Evolutionary conservation across 2,113 vertebrate species (phyloP), one percentile per base, ranked within the genome.

Genomic region (Crotalus horridus): DNA sequence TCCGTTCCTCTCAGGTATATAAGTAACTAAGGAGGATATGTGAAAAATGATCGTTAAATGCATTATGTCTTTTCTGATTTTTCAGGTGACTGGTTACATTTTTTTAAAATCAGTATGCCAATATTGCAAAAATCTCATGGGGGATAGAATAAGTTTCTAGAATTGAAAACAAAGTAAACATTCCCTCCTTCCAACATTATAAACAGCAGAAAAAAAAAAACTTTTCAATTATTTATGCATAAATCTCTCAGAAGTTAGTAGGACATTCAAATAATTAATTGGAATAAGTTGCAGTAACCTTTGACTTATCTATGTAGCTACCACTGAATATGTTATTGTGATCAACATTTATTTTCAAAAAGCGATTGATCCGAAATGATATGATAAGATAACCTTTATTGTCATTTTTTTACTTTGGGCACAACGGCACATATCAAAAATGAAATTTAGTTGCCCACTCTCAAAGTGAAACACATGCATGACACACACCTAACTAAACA

Each of bases 341-440:
- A 74, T 92, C 58, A 69, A 88, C 69, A 15, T 69, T 43, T 88
- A 4, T 46, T 88, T 92, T 92, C 87, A 53, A 88, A 74, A 92
- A 21, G 17, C 10, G 3, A 21, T 81, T 21, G 39, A 39, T 43
- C 21, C 17, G 74, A 81, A 81, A 43, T 17, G 43, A 43, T 81
- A 51, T 9, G 48, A 48, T 48, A 51, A 51, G 48, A 51, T 51
- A 51, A 51, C 48, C 48, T 9, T 51, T 51, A 51, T 51, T 51
- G 48, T 51, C 48, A 51, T 51, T 51, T 51, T 51, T 9, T 51
- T 51, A 51, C 48, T 10, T 8, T 51, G 48, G 48, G 48, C 48
- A 51, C 48, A 51, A 48, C 46, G 0, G 46, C 46, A 48, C 6
- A 48, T 5, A 48, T 48, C 46, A 48, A 48, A 48, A 48, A 48